These are phyloP conservation scores for Rotaria sp. DNA, from an alignment of 2,888 invertebrate genomes.

Conservation along the genomic window DNA sequence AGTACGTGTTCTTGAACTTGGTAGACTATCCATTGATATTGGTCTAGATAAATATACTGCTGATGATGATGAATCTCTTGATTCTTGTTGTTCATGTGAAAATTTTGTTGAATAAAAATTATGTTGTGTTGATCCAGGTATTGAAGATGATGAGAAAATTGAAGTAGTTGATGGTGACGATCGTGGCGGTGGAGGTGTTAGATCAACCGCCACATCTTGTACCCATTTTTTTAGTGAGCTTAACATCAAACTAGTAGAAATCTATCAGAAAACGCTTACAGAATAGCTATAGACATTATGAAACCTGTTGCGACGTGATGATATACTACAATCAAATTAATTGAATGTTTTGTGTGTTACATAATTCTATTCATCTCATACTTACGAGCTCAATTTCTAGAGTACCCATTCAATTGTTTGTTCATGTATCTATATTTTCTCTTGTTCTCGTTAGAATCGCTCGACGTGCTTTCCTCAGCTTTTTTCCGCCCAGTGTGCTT, in stretches of 20 bases:
- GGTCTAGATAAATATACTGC: background rate
- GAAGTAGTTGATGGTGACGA: background rate
- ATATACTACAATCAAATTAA: background rate
- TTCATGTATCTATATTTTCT: background rate
- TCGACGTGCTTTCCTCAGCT: background rate
- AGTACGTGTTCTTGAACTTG: background rate
- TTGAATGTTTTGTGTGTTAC: background rate
- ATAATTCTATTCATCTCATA: background rate
- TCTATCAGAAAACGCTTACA: too few relatives aligned
- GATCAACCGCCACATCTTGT: background rate
- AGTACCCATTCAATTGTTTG: background rate
- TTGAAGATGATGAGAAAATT: background rate
- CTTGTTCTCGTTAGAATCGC: background rate
- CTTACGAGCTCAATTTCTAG: background rate
- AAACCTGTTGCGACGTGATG: background rate
- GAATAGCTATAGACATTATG: background rate
- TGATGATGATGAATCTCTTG: background rate
- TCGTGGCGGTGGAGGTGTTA: background rate
- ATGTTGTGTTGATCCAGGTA: background rate
- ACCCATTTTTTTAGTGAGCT: slow-evolving; percentile 10
- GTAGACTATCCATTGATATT: background rate
- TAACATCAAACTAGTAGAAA: background rate
- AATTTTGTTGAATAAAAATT: background rate
- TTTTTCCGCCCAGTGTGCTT: background rate
- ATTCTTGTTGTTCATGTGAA: background rate